Evolutionary conservation across 2,888 invertebrate species (phyloP).

Genomic region (Gastracanthus pulcherrimus): DNA sequence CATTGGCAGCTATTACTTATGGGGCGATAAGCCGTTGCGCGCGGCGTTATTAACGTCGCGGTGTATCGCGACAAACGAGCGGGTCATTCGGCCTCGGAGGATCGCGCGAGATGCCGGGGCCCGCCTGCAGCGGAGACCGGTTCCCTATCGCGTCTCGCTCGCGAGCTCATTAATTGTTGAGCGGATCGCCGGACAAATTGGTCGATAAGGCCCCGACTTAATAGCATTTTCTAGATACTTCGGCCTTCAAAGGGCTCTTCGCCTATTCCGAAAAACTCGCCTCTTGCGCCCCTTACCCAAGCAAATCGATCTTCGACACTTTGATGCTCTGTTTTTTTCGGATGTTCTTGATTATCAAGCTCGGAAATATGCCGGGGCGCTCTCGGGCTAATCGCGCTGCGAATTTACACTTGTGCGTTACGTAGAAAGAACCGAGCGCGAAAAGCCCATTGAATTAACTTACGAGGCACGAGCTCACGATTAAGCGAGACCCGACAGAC

Average conservation of each 20-base stretch:
- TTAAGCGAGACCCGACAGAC: conserved; percentile 62
- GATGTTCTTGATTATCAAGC: neutral
- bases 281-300: neutral
- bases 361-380: conserved; percentile 1
- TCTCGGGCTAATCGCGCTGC: conserved; percentile 31
- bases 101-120: neutral
- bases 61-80: conserved; percentile 12
- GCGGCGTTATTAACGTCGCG: conserved; percentile 48
- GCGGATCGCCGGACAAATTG: conserved; percentile 70
- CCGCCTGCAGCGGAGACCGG: conserved; percentile 54
- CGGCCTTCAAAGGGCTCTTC: neutral
- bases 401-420: conserved; percentile 9
- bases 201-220: conserved; percentile 68
- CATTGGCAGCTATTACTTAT: conserved; percentile 73
- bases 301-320: neutral
- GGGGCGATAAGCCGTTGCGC: conserved; percentile 67
- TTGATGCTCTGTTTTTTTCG: too few species aligned
- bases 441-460: conserved; percentile 59
- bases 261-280: conserved; percentile 15
- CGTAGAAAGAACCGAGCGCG: conserved; percentile 58
- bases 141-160: conserved; percentile 63
- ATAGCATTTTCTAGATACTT: conserved; percentile 68
- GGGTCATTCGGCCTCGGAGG: conserved; percentile 7
- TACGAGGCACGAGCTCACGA: conserved; percentile 62
- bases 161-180: conserved; percentile 69